These are phyloP conservation scores for Periparus ater DNA, from an alignment of 2,797 vertebrate species.

Conservation along the genomic window DNA sequence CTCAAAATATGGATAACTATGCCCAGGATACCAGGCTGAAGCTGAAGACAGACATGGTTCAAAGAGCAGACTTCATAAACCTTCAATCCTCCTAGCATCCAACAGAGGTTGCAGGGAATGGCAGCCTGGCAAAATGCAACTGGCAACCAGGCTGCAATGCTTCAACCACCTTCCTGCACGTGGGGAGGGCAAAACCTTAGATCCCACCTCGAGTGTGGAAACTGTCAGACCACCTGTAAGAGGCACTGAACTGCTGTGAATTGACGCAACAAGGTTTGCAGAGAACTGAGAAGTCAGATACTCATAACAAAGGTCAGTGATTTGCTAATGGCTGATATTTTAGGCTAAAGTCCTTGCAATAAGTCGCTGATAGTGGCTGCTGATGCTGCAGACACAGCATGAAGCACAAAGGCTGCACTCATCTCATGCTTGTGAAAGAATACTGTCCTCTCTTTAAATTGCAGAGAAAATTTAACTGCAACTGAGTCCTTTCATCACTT, in stretches of 20 bases:
- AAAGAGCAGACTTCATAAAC: background rate
- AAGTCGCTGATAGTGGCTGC: background rate
- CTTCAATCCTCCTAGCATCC: background rate
- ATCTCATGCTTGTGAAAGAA: background rate
- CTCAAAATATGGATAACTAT: background rate
- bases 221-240: background rate
- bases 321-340: background rate
- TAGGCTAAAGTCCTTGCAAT: background rate
- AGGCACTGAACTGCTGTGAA: background rate
- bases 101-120: background rate
- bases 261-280: background rate
- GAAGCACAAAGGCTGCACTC: background rate
- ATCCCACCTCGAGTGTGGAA: background rate
- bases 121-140: background rate
- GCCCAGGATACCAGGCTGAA: background rate
- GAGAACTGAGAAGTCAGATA: background rate
- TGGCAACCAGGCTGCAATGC: background rate
- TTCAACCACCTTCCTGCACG: background rate
- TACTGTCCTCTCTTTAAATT: background rate
- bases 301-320: background rate
- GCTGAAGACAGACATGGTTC: background rate
- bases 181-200: background rate
- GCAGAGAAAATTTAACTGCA: background rate
- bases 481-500: background rate
- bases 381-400: background rate